Evolutionary conservation across 2,888 invertebrate species (phyloP).

Genomic region (Koerneria pararmatus): DNA sequence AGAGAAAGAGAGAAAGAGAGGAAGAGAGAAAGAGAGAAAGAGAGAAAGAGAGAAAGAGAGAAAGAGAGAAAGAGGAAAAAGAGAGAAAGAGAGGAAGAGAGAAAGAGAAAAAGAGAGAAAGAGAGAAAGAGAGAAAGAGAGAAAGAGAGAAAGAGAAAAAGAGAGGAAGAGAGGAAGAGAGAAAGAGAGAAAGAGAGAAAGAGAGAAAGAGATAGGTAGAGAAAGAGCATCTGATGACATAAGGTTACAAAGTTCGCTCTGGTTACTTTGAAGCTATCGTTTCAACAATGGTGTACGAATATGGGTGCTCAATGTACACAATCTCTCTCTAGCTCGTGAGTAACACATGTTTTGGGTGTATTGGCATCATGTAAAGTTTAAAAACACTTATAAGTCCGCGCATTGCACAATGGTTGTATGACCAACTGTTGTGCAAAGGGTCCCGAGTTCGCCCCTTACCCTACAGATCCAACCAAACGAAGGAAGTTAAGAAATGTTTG

Average conservation of each 20-base stretch:
- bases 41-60: slow-evolving; percentile 3
- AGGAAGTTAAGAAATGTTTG: too few species aligned
- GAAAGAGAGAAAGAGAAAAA: not conserved
- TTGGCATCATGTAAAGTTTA: too few species aligned
- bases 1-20: not conserved
- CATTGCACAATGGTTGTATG: too few species aligned
- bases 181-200: slow-evolving; percentile 20
- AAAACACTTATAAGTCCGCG: too few species aligned
- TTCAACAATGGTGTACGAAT: too few species aligned
- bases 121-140: not conserved
- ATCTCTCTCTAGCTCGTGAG: too few species aligned
- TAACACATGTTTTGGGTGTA: too few species aligned
- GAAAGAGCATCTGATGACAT: slow-evolving; percentile 26
- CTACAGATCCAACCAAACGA: too few species aligned
- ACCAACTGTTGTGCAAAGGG: too few species aligned
- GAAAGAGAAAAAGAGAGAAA: not conserved
- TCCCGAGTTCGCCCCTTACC: too few species aligned
- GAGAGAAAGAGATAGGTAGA: slow-evolving; percentile 25
- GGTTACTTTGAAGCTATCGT: not conserved
- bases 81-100: not conserved
- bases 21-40: slow-evolving; percentile 1
- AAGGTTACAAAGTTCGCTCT: slow-evolving; percentile 21
- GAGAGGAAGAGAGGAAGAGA: slow-evolving; percentile 3
- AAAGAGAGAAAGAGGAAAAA: slow-evolving; percentile 18
- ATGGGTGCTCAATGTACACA: too few species aligned